Conservation (phyloP, 2,888 invertebrate genomes). For the Aethes cnicana region DNA sequence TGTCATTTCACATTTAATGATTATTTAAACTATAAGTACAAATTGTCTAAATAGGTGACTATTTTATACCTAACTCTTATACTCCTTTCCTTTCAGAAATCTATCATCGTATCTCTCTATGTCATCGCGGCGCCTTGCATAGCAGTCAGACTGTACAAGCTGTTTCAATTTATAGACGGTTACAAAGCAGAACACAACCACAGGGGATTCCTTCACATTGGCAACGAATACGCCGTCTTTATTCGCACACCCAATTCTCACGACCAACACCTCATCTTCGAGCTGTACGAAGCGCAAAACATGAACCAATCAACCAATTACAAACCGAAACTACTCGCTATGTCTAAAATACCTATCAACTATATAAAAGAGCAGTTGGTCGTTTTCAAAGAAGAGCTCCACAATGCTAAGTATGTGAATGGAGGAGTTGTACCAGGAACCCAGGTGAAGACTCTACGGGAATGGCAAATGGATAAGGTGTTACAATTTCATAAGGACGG, state of each 20-base stretch:
- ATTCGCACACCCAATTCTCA: conserved; percentile 57
- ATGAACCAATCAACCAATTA: conserved; percentile 45
- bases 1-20: too few species aligned
- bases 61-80: too few species aligned
- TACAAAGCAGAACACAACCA: conserved; percentile 57
- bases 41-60: too few species aligned
- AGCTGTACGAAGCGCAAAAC: conserved; percentile 65
- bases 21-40: too few species aligned
- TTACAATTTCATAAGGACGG: conserved; percentile 40
- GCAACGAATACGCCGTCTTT: conserved; percentile 64
- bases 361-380: conserved; percentile 64
- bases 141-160: conserved; percentile 60
- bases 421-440: conserved; percentile 62
- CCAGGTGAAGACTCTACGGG: conserved; percentile 60
- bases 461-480: conserved; percentile 68
- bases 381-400: conserved; percentile 55
- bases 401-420: conserved; percentile 59
- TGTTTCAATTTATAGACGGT: conserved; percentile 68
- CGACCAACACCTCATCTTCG: conserved; percentile 60
- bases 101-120: conserved; percentile 35
- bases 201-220: conserved; percentile 63
- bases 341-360: conserved; percentile 63
- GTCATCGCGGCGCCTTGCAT: conserved; percentile 37
- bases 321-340: conserved; percentile 59
- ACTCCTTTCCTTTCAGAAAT: conserved; percentile 42